phyloP scores from a whole-genome alignment of 2,113 vertebrate genomes.

The Rutilus rutilus region DNA sequence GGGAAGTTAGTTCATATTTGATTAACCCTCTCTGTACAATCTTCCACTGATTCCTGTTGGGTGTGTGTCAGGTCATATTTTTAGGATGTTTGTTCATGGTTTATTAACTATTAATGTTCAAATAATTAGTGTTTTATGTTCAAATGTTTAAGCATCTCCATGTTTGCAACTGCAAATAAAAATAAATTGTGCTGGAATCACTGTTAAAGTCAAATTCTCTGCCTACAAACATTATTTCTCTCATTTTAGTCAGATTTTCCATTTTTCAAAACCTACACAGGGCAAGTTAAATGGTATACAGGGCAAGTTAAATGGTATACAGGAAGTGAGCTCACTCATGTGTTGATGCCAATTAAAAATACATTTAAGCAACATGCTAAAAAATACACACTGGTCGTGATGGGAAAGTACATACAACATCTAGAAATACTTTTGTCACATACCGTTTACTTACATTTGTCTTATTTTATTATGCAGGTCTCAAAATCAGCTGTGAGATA shows the following conservation, averaged over 20 bases:
- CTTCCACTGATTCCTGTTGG: not conserved
- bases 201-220: not conserved
- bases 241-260: not conserved
- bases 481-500: not conserved
- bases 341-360: not conserved
- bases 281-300: not conserved
- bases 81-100: not conserved
- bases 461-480: not conserved
- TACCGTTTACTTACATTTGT: no score
- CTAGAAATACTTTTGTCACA: not conserved
- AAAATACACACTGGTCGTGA: no score
- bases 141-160: conserved; percentile 25
- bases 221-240: not conserved
- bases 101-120: not conserved
- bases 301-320: no score
- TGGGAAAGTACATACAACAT: no score
- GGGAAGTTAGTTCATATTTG: not conserved
- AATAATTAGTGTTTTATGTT: not conserved
- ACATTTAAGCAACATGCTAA: not conserved
- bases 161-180: conserved; percentile 47
- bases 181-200: not conserved
- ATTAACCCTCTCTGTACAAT: not conserved
- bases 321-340: not conserved
- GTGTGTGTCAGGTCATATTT: not conserved
- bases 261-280: not conserved